These are phyloP conservation scores for crab-eating macaque (Macaca fascicularis) DNA, from an alignment of 2,113 vertebrate genomes.

Conservation along the genomic window DNA sequence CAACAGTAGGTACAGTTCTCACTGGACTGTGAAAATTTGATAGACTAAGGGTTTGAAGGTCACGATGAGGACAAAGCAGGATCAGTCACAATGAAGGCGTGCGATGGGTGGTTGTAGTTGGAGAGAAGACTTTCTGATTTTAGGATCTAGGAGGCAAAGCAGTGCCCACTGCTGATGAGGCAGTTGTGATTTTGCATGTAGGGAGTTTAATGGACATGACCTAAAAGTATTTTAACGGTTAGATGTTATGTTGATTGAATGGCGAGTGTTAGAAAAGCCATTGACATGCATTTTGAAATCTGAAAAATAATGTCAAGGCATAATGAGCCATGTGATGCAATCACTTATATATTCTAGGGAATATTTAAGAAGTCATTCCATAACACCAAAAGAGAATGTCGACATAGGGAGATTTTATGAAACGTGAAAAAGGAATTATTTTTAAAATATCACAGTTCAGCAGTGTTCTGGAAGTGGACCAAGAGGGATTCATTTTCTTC, in stretches of 20 bases:
- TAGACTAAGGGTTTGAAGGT: neutral
- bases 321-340: neutral
- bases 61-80: neutral
- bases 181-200: neutral
- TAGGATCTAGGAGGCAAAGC: neutral
- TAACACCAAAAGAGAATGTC: neutral
- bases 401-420: neutral
- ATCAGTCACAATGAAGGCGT: neutral
- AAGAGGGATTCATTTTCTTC: neutral
- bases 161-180: neutral
- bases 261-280: neutral
- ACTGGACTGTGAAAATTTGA: neutral
- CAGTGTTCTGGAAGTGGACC: neutral
- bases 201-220: neutral
- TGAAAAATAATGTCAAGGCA: neutral
- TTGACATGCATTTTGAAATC: neutral
- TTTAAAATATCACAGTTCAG: neutral
- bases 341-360: neutral
- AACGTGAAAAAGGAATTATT: neutral
- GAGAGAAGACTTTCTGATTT: neutral
- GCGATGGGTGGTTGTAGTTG: neutral
- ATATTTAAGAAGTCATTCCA: neutral
- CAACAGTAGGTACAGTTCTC: neutral
- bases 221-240: neutral
- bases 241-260: neutral